Base-by-base conservation (phyloP, 2,113 vertebrate species). In the Castor canadensis region DNA sequence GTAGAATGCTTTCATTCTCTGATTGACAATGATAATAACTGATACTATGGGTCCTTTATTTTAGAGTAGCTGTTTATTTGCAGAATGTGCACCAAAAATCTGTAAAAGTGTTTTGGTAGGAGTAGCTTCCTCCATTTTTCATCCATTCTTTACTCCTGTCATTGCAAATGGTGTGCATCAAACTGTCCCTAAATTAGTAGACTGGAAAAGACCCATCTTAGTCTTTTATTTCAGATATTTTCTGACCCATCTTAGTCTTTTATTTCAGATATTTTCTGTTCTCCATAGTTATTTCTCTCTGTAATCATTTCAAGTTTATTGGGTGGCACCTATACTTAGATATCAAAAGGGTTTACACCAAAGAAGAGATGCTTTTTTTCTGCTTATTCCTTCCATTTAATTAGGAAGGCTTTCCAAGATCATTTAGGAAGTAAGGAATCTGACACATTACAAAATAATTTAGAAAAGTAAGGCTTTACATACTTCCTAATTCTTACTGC, bases 1-100 rank as follows among this genome's bases (percentile, higher is more conserved):
- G 96, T 96, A 75, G 79, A 93, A 80, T 76, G 91, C 95, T 96
- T 97, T 97, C 89, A 96, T 94, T 87, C 93, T 96, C 91, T 97
- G 96, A 97, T 84, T 97, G 97, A 97, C 97, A 96, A 90, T 88
- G 96, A 96, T 96, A 96, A 97, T 97, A 97, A 97, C 95, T 97
- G 97, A 98, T 97, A 95, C 94, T 89, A 94, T 97, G 88, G 79
- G 79, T 89, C 82, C 92, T 97, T 94, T 96, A 96, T 95, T 92
- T 94, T 95, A 94, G 56, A 93, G 49, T 91, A 83, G 82, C 95
- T 97, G 87, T 97, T 96, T 97, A 95, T 95, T 94, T 97, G 97
- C 88, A 97, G 91, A 96, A 94, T 89, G 58, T 83, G 86, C 79
- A 77, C 95, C 4, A 0, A 95, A 96, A 96, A 96, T 94, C 86